These are phyloP conservation scores for Tragelaphus strepsiceros DNA, from an alignment of 2,113 vertebrate species.

Conservation along the genomic window DNA sequence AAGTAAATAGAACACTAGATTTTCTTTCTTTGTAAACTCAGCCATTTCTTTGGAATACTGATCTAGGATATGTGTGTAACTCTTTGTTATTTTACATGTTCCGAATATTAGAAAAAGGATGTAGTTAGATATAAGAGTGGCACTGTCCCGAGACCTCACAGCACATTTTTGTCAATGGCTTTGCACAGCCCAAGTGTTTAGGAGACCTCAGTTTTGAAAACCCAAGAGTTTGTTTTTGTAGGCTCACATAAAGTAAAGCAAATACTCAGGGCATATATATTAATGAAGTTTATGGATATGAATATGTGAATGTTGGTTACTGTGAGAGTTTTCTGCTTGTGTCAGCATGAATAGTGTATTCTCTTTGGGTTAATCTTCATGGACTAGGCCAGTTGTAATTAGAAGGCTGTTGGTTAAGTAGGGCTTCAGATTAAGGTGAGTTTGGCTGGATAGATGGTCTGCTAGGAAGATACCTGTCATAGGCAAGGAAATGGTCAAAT, in stretches of 20 bases:
- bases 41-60: not conserved
- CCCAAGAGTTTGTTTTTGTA: not conserved
- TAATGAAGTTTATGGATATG: conserved; percentile 6
- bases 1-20: not conserved
- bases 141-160: not conserved
- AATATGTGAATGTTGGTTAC: not conserved
- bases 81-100: not conserved
- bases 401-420: not conserved
- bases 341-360: not conserved
- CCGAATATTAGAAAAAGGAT: not conserved
- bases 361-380: not conserved
- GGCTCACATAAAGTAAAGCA: not conserved
- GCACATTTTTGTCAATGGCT: not conserved
- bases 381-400: not conserved
- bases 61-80: not conserved
- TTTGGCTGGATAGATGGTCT: not conserved
- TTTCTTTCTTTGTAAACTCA: not conserved
- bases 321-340: not conserved
- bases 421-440: not conserved
- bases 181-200: not conserved
- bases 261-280: not conserved
- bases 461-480: not conserved
- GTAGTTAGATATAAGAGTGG: not conserved
- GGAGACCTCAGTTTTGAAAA: not conserved
- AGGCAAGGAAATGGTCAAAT: not conserved